Evolutionary conservation across 2,113 vertebrate species (phyloP).

Genomic region (Cettia cetti): DNA sequence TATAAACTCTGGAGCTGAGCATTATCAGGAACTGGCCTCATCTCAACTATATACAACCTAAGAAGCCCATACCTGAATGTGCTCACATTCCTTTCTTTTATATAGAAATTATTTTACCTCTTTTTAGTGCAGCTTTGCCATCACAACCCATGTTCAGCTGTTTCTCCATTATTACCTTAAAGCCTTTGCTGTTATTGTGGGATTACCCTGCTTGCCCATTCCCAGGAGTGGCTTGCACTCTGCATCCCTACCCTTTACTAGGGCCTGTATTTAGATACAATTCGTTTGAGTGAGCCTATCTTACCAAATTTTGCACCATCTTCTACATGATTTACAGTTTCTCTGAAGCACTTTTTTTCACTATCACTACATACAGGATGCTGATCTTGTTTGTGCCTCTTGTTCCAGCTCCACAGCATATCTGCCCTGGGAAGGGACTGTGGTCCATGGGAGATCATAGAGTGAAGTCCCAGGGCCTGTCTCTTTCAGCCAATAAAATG

Average conservation of each 20-base stretch:
- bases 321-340: background rate
- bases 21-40: background rate
- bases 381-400: background rate
- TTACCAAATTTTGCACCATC: background rate
- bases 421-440: background rate
- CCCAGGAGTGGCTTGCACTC: background rate
- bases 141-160: background rate
- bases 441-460: background rate
- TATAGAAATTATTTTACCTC: background rate
- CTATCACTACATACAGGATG: background rate
- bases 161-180: background rate
- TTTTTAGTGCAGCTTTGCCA: background rate
- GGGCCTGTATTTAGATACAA: background rate
- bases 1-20: background rate
- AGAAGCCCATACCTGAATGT: background rate
- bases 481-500: background rate
- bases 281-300: background rate
- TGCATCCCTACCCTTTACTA: background rate
- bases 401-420: background rate
- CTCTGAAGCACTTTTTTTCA: background rate
- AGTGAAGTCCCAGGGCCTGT: background rate
- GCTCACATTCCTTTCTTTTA: background rate
- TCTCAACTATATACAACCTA: background rate
- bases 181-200: background rate
- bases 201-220: background rate